Percentiles rank a stretch among this genome's conserved stretches.
phyloP scores from a whole-genome alignment of 1,140 invertebrate species.

The Aphidius ervi region DNA sequence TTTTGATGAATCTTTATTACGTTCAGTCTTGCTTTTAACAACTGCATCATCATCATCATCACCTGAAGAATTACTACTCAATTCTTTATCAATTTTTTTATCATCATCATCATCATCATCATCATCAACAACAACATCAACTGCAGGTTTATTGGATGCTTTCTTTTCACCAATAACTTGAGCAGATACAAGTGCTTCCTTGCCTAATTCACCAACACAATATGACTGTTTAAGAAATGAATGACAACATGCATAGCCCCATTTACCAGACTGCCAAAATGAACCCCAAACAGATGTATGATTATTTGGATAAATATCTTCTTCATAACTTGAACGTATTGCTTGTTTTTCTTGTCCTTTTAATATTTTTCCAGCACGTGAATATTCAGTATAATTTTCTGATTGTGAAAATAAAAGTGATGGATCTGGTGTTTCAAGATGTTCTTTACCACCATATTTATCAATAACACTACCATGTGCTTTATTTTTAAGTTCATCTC shows the following conservation, averaged over 20 bases:
- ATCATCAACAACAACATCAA: background rate
- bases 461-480: constrained; percentile 70
- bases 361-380: constrained; percentile 81
- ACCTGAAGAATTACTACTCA: constrained; percentile 30
- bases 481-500: constrained; percentile 78
- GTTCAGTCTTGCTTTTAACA: constrained; percentile 28
- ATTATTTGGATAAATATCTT: constrained; percentile 90
- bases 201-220: constrained; percentile 79
- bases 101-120: constrained; percentile 19
- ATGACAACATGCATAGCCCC: constrained; percentile 97
- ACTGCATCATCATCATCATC: constrained; percentile 27
- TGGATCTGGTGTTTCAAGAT: constrained; percentile 81
- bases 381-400: constrained; percentile 95
- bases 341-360: constrained; percentile 83
- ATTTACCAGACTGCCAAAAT: constrained; percentile 85
- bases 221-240: constrained; percentile 89
- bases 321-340: constrained; percentile 88
- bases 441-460: constrained; percentile 89
- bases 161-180: constrained; percentile 30
- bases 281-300: constrained; percentile 95
- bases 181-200: constrained; percentile 36
- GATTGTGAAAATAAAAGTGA: constrained; percentile 89
- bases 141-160: constrained; percentile 7
- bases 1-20: constrained; percentile 47
- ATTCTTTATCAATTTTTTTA: constrained; percentile 21